These are phyloP conservation scores for Unio delphinus DNA, from an alignment of 2,888 invertebrate species.

Conservation along the genomic window DNA sequence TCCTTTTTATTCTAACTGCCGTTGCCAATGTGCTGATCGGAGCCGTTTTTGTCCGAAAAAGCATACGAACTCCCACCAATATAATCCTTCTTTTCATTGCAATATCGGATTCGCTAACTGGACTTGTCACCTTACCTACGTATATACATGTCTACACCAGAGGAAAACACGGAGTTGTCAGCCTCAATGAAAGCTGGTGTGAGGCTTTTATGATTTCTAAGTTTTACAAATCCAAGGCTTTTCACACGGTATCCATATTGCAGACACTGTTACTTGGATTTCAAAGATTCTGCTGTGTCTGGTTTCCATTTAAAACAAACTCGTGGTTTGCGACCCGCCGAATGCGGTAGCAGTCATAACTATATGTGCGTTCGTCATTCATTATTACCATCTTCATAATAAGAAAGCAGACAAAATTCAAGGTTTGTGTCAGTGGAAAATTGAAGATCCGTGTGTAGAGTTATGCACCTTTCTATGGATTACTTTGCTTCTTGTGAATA, in stretches of 20 bases:
- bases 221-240: constrained; percentile 20
- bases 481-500: constrained; percentile 15
- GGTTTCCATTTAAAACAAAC: constrained; percentile 8
- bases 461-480: constrained; percentile 18
- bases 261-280: constrained; percentile 33
- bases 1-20: constrained; percentile 22
- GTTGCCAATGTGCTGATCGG: constrained; percentile 30
- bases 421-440: constrained; percentile 10
- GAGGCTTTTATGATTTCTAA: constrained; percentile 15
- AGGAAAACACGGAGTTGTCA: neutral
- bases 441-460: constrained; percentile 10
- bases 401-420: constrained; percentile 7
- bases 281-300: constrained; percentile 30
- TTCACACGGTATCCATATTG: constrained; percentile 37
- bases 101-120: constrained; percentile 29
- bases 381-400: constrained; percentile 14
- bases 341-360: too few relatives aligned
- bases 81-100: constrained; percentile 30
- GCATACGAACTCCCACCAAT: constrained; percentile 13
- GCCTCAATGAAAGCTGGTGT: neutral
- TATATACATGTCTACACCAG: constrained; percentile 12
- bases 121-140: constrained; percentile 23
- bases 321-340: too few relatives aligned
- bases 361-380: constrained; percentile 19
- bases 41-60: too few relatives aligned